phyloP scores from a whole-genome alignment of 2,888 invertebrate genomes.

The Eupithecia subfuscata region DNA sequence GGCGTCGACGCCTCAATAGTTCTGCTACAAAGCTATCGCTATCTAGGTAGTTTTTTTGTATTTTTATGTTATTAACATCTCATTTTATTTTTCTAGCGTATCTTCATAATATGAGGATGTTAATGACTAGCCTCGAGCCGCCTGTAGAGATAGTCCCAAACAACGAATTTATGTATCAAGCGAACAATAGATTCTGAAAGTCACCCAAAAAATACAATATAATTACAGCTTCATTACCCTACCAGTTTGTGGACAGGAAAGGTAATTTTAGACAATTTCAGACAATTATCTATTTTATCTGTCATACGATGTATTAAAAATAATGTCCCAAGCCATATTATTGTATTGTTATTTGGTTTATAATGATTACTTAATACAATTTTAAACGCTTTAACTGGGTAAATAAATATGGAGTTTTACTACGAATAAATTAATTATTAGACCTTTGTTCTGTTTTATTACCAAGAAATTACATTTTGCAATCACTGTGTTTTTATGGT shows the following conservation, averaged over 20 bases:
- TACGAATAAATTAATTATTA: not conserved
- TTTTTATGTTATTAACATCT: too few species aligned
- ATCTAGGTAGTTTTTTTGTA: too few species aligned
- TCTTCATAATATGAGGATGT: too few species aligned
- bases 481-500: not conserved
- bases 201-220: slow-evolving; percentile 11
- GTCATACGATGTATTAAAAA: not conserved
- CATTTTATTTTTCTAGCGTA: not conserved
- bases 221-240: not conserved
- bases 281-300: not conserved
- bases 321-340: not conserved
- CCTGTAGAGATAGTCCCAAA: not conserved
- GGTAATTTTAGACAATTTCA: not conserved
- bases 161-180: not conserved
- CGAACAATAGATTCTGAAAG: not conserved
- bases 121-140: not conserved
- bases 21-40: not conserved
- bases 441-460: not conserved
- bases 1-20: not conserved
- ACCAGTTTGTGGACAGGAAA: not conserved
- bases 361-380: not conserved
- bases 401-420: not conserved
- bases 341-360: not conserved
- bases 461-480: not conserved
- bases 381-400: not conserved